Evolutionary conservation across 2,888 invertebrate species (phyloP), one percentile per base, ranked within the genome.

Genomic region (Stenoptilia bipunctidactyla): DNA sequence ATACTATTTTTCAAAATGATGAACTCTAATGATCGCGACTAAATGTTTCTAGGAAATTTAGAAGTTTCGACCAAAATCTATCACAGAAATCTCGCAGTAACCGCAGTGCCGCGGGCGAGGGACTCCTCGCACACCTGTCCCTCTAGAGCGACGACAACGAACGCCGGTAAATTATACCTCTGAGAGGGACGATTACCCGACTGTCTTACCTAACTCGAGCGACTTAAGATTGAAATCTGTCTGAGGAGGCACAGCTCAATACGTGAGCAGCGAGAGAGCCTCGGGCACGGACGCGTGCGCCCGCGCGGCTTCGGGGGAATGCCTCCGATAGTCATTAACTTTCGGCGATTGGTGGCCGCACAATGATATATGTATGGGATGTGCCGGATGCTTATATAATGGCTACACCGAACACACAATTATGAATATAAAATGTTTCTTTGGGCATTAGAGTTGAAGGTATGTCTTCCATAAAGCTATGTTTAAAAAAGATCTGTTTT

Each of bases 301-400:
- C 60, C 56, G 52, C 49, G 55, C 56, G 55, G 56, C 61, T 56
- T 61, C 61, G 64, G 70, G 67, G 66, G 67, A 69, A 73, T 66
- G 73, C 74, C 75, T 73, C 70, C 66, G 60, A 68, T 62, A 66
- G 66, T 75, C 77, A 77, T 80, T 79, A 79, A 74, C 62, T 76
- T 75, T 76, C 58, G 69, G 69, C 62, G 61, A 62, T 68, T 60
- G 67, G 61, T 63, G 61, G n/a, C n/a, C 62, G 61, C 61, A 55
- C 60, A 62, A 71, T 75, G 72, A 74, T 75, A 66, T 69, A 76
- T 72, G 66, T 57, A 54, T 57, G 61, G 67, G 67, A 66, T 62
- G 63, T 63, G 69, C 74, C 72, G 69, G 67, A 73, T 70, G 71
- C 72, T 67, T 64, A 61, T 60, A 54, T 77, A 77, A 79, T 79